phyloP scores from a whole-genome alignment of 2,888 invertebrate species.

The Mythimna vitellina region DNA sequence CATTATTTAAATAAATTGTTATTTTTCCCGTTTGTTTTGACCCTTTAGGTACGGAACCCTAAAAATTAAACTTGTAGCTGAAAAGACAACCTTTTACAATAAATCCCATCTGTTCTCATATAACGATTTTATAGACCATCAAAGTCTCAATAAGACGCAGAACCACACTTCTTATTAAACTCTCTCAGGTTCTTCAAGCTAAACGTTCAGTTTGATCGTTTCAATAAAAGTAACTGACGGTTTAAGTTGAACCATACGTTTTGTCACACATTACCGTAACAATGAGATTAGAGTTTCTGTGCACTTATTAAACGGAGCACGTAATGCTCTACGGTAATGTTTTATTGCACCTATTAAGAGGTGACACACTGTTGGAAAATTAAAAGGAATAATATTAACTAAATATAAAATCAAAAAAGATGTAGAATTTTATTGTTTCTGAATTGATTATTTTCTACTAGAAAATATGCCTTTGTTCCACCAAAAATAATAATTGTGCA shows the following conservation, averaged over 20 bases:
- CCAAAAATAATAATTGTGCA: too few species aligned
- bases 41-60: too few species aligned
- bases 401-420: background rate
- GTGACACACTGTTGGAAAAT: conserved; percentile 31
- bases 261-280: conserved; percentile 58
- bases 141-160: conserved; percentile 34
- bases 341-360: conserved; percentile 61
- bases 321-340: conserved; percentile 72
- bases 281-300: conserved; percentile 62
- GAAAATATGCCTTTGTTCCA: too few species aligned
- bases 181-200: conserved; percentile 11
- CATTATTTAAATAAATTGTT: too few species aligned
- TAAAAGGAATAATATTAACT: background rate
- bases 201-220: conserved; percentile 47
- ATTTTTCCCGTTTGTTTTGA: too few species aligned
- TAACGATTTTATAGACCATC: conserved; percentile 37
- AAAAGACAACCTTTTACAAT: conserved; percentile 3
- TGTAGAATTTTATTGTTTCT: too few species aligned
- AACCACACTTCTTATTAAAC: conserved; percentile 46
- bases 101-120: conserved; percentile 24
- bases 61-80: background rate
- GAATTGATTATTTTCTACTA: too few species aligned
- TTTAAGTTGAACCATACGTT: conserved; percentile 51
- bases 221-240: conserved; percentile 54
- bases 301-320: conserved; percentile 77